Conservation (phyloP, 2,888 invertebrate genomes). For the Nephrotoma appendiculata region DNA sequence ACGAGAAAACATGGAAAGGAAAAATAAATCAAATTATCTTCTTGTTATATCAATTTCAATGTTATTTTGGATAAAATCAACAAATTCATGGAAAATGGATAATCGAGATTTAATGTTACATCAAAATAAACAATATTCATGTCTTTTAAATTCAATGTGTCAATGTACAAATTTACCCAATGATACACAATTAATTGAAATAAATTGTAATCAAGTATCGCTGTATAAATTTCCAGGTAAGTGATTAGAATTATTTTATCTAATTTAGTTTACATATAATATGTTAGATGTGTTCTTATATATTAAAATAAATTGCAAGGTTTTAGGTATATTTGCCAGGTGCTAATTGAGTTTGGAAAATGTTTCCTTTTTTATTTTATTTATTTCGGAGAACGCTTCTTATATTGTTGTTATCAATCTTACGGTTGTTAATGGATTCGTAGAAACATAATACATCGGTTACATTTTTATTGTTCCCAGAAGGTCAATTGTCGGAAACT, state of each 20-base stretch:
- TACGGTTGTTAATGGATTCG: not conserved
- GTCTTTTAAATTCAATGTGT: conserved; percentile 33
- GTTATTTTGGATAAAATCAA: conserved; percentile 25
- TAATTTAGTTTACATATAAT: not conserved
- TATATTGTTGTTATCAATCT: not conserved
- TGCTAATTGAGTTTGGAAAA: not conserved
- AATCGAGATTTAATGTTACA: conserved; percentile 22
- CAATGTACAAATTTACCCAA: conserved; percentile 33
- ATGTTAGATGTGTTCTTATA: too few species aligned
- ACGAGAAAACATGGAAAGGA: not conserved
- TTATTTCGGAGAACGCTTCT: not conserved
- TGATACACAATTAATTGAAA: conserved; percentile 33
- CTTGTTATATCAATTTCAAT: conserved; percentile 29
- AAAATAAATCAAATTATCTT: conserved; percentile 17
- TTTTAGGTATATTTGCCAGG: not conserved
- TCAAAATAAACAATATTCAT: conserved; percentile 29
- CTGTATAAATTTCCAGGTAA: conserved; percentile 35
- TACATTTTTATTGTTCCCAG: too few species aligned
- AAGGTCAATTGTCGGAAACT: too few species aligned
- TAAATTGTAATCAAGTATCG: conserved; percentile 34
- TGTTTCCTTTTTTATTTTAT: not conserved
- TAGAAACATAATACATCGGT: not conserved
- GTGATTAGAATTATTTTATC: conserved; percentile 11
- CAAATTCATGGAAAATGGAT: conserved; percentile 32
- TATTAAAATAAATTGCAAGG: not conserved